Evolutionary conservation across 2,888 invertebrate species (phyloP), one percentile per base, ranked within the genome.

Genomic region (Bellardia pandia): DNA sequence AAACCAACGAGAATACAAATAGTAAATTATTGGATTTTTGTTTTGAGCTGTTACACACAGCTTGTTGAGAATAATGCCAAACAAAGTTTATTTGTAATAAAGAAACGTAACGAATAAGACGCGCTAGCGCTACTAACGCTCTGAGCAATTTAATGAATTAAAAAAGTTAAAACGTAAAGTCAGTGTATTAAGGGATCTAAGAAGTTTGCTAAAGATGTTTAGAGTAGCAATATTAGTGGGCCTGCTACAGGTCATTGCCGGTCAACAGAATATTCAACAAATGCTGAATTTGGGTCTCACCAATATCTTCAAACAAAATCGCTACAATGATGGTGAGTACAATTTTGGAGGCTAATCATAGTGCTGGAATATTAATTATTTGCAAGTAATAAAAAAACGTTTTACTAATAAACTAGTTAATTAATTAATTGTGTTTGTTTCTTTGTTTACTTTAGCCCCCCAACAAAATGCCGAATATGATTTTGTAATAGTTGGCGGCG

Each of bases 401-500:
- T 60, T 33, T 13, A 42, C 14, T 23, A 56, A 72, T 40, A 33
- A 51, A 45, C 30, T 60, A 42, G 62, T 72, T 84, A 45, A 45
- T 74, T 69, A 42, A 69, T 76, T 84, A 48, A 45, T 74, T 69
- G 53, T 79, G 14, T 79, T 53, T 37, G 1, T 69, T 69, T 72
- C 56, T 66, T n/a, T 68, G 69, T 68, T 23, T 51, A 97, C 0
- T 97, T 97, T 91, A 99, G 98, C 92, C 95, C 98, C 91, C 94
- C 95, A 69, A 89, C 94, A 91, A 89, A 94, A 91, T 86, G 94
- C 95, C 0, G 95, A 95, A 45, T 98, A 97, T 90, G 97, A 98
- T 92, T 98, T 98, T 91, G 96, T 98, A 88, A 94, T 97, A 64
- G 95, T 98, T 13, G 98, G 98, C 5, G 96, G 96, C 1, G 98